These are phyloP conservation scores for Gallinago jamesoni DNA, from an alignment of 2,113 vertebrate genomes.

Conservation along the genomic window DNA sequence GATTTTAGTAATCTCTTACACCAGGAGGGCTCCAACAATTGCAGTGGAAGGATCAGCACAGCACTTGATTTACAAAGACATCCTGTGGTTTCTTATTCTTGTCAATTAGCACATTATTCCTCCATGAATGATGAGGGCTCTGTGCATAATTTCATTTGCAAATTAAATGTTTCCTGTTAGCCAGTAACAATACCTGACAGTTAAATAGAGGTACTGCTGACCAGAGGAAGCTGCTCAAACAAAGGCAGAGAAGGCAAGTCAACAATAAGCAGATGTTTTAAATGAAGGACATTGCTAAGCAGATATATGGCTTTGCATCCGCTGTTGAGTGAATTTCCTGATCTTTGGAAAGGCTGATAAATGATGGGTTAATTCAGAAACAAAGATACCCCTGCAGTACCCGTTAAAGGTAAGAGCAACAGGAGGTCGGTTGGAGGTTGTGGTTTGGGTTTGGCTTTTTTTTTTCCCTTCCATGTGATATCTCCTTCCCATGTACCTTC, in stretches of 20 bases:
- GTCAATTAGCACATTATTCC: slow-evolving; percentile 68
- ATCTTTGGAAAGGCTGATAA: not conserved
- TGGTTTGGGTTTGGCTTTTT: not conserved
- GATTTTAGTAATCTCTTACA: not conserved
- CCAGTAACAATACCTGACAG: slow-evolving; percentile 51
- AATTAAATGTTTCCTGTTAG: slow-evolving; percentile 66
- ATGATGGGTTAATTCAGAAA: not conserved
- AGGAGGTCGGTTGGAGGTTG: rapidly evolving
- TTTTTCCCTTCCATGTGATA: too few relatives aligned
- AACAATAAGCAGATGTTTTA: slow-evolving; percentile 32
- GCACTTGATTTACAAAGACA: not conserved
- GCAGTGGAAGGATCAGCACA: slow-evolving; percentile 14
- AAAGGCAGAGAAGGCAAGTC: not conserved
- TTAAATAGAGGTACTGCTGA: slow-evolving; percentile 29
- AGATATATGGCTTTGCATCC: not conserved
- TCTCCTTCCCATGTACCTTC: not conserved
- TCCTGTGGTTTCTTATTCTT: slow-evolving; percentile 48
- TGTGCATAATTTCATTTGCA: slow-evolving; percentile 54
- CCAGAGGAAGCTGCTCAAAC: slow-evolving; percentile 5
- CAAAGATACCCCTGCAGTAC: not conserved
- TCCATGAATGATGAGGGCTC: slow-evolving; percentile 26
- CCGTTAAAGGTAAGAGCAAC: not conserved
- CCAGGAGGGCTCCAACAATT: not conserved
- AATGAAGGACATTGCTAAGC: not conserved
- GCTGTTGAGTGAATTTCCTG: not conserved